Evolutionary conservation across 2,113 vertebrate genomes (phyloP), one percentile per base, ranked within the genome.

Genomic region (Alethe diademata): DNA sequence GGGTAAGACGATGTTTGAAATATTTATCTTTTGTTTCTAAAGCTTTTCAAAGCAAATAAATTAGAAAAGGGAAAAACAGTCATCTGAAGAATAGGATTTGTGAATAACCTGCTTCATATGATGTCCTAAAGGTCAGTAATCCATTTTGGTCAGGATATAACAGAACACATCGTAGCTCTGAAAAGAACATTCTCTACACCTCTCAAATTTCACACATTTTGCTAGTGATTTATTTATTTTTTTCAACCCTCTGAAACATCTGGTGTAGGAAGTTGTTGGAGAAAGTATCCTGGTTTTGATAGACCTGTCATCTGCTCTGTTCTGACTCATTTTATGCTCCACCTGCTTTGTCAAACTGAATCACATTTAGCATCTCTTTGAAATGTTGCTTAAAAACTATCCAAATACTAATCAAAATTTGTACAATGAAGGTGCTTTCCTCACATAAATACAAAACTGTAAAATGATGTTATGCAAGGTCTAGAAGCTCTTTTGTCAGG

Each of bases 21-120:
- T 78, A 64, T 64, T 70, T 85, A 33, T 72, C 65, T 78, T 92
- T 45, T 51, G 3, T 48, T 93, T 91, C 48, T 66, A 90, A 94
- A 88, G 40, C 74, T 58, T 96, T 91, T 92, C 72, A 88, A 94
- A 88, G 65, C 5, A 54, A 69, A 90, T 86, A 92, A 92, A 18
- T 91, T 94, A 81, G 17, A 50, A 90, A 95, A 86, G 45, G 56
- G 47, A 85, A 90, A 87, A 86, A 35, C 33, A 50, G 20, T 17
- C 61, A 88, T 88, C n/a, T 90, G 66, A 93, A 86, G 47, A 95
- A 93, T 22, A 93, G 33, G 16, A 93, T 78, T 88, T 95, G 48
- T 73, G 65, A 71, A 93, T 86, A 90, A 92, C 36, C 26, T 95
- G 23, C 14, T 84, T 94, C 23, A 54, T 20, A 42, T 57, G 22